Percentiles rank a stretch among this genome's conserved stretches.
These are phyloP conservation scores for Sinelater perroti DNA, from an alignment of 2,888 invertebrate genomes.

Conservation along the genomic window DNA sequence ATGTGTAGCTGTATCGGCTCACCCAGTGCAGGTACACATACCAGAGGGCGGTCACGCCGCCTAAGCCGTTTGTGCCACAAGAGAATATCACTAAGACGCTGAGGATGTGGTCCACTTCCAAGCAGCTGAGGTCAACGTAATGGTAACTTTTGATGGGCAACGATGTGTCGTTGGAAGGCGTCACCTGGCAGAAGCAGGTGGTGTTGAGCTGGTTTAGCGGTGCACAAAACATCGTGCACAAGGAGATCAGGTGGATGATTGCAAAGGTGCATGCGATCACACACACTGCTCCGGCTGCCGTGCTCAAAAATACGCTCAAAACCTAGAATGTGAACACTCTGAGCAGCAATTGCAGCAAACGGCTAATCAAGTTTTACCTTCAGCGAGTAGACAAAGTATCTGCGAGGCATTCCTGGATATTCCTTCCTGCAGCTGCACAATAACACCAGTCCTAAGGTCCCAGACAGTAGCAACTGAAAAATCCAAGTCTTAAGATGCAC, in stretches of 20 bases:
- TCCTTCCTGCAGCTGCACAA: constrained; percentile 60
- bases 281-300: constrained; percentile 56
- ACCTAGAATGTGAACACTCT: constrained; percentile 53
- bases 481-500: no score
- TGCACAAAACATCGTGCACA: constrained; percentile 58
- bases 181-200: constrained; percentile 58
- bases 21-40: constrained; percentile 62
- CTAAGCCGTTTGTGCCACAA: constrained; percentile 56
- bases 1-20: constrained; percentile 57
- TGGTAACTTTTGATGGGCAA: constrained; percentile 52
- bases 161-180: constrained; percentile 32
- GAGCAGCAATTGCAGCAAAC: neutral
- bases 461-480: constrained; percentile 59
- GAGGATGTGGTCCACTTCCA: constrained; percentile 59
- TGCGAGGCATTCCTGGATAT: constrained; percentile 58
- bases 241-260: constrained; percentile 57
- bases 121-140: constrained; percentile 61
- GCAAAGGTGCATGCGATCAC: constrained; percentile 58
- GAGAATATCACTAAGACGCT: constrained; percentile 57
- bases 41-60: constrained; percentile 56
- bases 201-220: constrained; percentile 56
- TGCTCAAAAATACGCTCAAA: constrained; percentile 57
- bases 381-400: constrained; percentile 56
- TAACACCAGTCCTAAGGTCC: constrained; percentile 58
- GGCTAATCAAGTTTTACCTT: constrained; percentile 52